Base-by-base conservation (phyloP, 1,140 invertebrate genomes). In the Cydia amplana region DNA sequence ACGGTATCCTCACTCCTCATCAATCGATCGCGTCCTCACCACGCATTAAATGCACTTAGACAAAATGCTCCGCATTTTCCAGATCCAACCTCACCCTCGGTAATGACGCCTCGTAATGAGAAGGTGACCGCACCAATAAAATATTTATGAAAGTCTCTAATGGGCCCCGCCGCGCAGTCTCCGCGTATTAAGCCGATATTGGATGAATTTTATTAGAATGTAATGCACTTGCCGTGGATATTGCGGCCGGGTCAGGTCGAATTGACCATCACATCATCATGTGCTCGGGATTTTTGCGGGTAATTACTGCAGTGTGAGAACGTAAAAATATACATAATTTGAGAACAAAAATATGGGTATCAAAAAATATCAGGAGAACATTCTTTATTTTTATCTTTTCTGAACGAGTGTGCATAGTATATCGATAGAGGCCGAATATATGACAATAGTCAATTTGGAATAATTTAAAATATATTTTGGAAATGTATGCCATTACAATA, bases 131-230 rank as follows among this genome's bases (percentile, higher is more conserved):
- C 80, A 83, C 84, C 89, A 91, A 91, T 90, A 90, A 90, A 86
- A 86, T 91, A 90, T 91, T 91, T 91, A 90, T 90, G 87, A 88
- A 87, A 85, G 80, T 85, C 85, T 79, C 77, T 89, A 91, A 89
- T 91, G 86, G 82, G 83, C 86, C 79, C 81, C 84, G 87, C 87
- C 87, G 65, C 1, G 65, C 65, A 70, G 65, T 70, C 65, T 70
- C 65, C 32, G 32, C 65, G 65, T 70, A 70, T 70, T 70, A 70
- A 32, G 65, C 20, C 65, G 65, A 70, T 70, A 70, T 70, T 70
- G 65, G 65, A 70, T 70, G 65, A 70, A 70, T 70, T 70, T 70
- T 70, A 70, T 70, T 70, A 70, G 65, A 70, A 70, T 70, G 65
- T 70, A 70, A 70, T 70, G 65, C 65, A 70, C 65, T 70, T 70